Base-by-base conservation (phyloP, 2,888 invertebrate species). In the Cephus pulcher region DNA sequence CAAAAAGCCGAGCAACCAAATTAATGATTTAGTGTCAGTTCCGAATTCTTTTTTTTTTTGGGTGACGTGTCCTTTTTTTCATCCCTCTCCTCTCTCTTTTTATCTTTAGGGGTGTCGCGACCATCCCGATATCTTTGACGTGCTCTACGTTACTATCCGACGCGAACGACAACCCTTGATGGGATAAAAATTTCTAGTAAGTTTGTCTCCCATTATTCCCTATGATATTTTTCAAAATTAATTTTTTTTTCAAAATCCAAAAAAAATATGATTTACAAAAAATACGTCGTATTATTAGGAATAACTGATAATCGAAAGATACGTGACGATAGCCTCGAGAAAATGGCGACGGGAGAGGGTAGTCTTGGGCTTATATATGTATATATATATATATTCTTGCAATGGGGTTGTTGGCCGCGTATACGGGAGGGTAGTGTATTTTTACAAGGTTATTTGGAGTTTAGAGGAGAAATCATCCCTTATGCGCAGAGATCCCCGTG, bases 1-100 rank as follows among this genome's bases (percentile, higher is more conserved):
- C 80, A 78, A 81, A 84, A 83, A 83, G 80, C 82, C 84, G 85
- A 80, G 82, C 85, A 83, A 81, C 86, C 85, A 91, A 91, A 91
- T 91, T 91, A 91, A 91, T 91, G 91, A 91, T 91, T 91, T 90
- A 91, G 89, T 88, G 89, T 90, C 89, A 89, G 89, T 89, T 86
- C 87, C 87, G 86, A 87, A 56, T 56, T 56, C 56, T 56, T 23
- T 56, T 56, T 40, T 40, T 40, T 88, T 86, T 83, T 84, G 88
- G 88, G 87, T 85, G 81, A 81, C 74, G 80, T 81, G 80, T 75
- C 40, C 79, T 81, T 80, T 81, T 81, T 76, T 76, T 71, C 73
- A 69, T 76, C 69, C 37, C 74, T 80, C 79, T 35, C 37, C 69
- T 76, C 76, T 75, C 71, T 30, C 71, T n/a, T 71, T 75, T 56